These are phyloP conservation scores for Bombycilla garrulus DNA, from an alignment of 2,113 vertebrate species.

Conservation along the genomic window DNA sequence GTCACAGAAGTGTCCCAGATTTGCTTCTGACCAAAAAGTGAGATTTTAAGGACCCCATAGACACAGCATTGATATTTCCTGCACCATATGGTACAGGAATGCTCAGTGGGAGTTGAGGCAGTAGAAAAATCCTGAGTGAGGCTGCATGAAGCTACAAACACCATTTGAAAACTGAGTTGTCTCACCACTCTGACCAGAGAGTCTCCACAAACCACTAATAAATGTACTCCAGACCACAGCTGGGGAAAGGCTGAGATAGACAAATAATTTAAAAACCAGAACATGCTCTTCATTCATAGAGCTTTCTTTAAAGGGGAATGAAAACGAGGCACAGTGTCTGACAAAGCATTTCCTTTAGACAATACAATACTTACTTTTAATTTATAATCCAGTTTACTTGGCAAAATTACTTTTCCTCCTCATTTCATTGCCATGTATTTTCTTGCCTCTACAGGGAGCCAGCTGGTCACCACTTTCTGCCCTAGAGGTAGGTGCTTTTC, in stretches of 20 bases:
- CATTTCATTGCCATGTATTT: conserved; percentile 12
- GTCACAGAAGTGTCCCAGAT: not conserved
- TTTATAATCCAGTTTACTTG: conserved; percentile 53
- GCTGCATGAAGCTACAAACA: conserved; percentile 10
- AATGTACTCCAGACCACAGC: conserved; percentile 57
- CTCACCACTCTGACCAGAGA: conserved; percentile 40
- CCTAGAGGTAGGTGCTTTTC: conserved; percentile 56
- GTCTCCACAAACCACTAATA: conserved; percentile 60
- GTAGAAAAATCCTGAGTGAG: conserved; percentile 18
- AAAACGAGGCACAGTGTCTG: conserved; percentile 21
- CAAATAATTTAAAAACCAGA: conserved; percentile 58
- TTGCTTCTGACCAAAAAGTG: not conserved
- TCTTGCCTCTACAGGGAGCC: conserved; percentile 5
- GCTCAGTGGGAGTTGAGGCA: not conserved
- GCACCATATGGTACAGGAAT: not conserved
- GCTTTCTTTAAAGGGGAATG: conserved; percentile 24
- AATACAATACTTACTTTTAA: conserved; percentile 53
- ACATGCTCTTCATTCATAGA: conserved; percentile 29
- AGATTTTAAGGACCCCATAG: not conserved
- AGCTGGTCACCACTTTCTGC: conserved; percentile 51
- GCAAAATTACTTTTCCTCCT: not conserved
- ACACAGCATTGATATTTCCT: not conserved
- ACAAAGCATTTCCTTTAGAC: conserved; percentile 58
- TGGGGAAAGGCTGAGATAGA: conserved; percentile 49
- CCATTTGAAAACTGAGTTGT: conserved; percentile 36